These are phyloP conservation scores for Loris lydekkerianus DNA, from an alignment of 2,797 vertebrate species.

Conservation along the genomic window DNA sequence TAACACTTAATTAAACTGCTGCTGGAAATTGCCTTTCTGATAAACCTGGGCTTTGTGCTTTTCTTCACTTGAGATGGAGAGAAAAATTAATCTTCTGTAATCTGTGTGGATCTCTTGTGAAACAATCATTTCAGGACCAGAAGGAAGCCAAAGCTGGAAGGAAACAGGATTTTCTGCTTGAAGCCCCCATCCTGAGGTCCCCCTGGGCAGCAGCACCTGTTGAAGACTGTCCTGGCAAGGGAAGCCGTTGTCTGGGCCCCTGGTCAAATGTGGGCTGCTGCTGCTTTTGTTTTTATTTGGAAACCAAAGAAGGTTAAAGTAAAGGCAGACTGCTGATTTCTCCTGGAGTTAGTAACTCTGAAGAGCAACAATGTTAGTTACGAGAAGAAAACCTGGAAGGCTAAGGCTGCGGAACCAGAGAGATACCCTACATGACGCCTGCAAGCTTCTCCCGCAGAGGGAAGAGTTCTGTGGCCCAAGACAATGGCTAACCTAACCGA, in stretches of 20 bases:
- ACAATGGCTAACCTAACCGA: neutral
- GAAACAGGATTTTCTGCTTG: neutral
- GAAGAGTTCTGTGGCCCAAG: neutral
- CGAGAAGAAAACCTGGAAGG: conserved; percentile 19
- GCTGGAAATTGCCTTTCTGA: conserved; percentile 73
- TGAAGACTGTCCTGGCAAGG: conserved; percentile 20
- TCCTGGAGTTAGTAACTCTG: conserved; percentile 57
- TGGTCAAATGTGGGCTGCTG: conserved; percentile 41
- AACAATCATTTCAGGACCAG: conserved; percentile 8
- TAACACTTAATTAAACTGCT: conserved; percentile 79
- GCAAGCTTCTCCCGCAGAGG: neutral
- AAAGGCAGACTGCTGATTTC: conserved; percentile 57
- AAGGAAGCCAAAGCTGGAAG: neutral
- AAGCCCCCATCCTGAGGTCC: neutral
- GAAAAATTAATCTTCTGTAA: conserved; percentile 59
- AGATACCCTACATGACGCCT: neutral
- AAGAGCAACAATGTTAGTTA: conserved; percentile 57
- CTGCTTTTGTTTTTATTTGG: conserved; percentile 67
- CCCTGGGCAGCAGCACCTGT: neutral
- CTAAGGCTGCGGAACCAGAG: neutral
- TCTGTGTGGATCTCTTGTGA: conserved; percentile 49
- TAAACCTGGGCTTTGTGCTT: conserved; percentile 60
- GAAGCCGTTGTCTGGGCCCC: neutral
- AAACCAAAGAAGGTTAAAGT: conserved; percentile 45
- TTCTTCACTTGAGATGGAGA: conserved; percentile 29